Evolutionary conservation across 2,113 vertebrate species (phyloP).

Genomic region (Vulpes lagopus): DNA sequence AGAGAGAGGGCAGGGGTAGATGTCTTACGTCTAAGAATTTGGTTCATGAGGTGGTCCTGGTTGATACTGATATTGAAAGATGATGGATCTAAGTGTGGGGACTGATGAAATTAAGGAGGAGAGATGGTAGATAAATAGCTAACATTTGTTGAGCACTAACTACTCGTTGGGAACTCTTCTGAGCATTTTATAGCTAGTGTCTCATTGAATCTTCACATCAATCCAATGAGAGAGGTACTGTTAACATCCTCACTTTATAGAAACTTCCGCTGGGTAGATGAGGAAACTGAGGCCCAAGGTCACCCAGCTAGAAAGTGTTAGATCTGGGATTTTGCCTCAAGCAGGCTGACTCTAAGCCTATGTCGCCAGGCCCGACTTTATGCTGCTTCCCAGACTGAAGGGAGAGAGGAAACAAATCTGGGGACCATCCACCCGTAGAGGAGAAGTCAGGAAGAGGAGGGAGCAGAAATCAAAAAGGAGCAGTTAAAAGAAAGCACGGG

Average conservation of each 20-base stretch:
- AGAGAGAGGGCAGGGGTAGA: background rate
- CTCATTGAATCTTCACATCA: constrained; percentile 5
- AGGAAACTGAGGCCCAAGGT: background rate
- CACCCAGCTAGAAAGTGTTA: background rate
- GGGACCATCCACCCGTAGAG: background rate
- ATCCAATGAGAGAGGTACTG: background rate
- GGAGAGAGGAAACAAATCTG: background rate
- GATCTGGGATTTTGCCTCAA: background rate
- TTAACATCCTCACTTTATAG: background rate
- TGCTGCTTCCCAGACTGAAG: background rate
- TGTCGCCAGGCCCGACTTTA: background rate
- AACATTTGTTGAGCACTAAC: background rate
- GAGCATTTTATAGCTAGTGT: background rate
- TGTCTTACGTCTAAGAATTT: background rate
- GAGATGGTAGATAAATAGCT: background rate
- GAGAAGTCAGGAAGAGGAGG: background rate
- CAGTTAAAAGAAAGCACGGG: background rate
- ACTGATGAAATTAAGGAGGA: background rate
- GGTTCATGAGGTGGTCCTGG: background rate
- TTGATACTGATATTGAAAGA: background rate
- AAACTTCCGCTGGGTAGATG: background rate
- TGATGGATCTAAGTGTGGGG: background rate
- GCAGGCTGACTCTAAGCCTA: background rate
- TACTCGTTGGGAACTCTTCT: background rate
- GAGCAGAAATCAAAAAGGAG: background rate